Conservation (phyloP, 1,140 invertebrate genomes). For the Diabrotica undecimpunctata region DNA sequence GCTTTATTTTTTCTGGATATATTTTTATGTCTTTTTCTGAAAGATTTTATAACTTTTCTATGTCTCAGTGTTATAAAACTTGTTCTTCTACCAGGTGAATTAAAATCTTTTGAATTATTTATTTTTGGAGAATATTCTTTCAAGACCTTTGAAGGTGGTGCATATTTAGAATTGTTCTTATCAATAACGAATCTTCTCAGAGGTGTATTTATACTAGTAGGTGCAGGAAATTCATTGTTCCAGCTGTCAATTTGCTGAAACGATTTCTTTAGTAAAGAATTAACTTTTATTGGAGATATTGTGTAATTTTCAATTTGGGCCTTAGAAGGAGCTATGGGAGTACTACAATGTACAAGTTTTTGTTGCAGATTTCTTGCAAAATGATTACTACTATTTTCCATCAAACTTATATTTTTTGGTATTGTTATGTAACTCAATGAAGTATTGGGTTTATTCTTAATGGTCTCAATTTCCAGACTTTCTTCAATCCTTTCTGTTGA, state of each 20-base stretch:
- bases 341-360: slow-evolving; percentile 4
- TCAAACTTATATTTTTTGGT: background rate
- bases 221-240: background rate
- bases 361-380: background rate
- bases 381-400: background rate
- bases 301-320: background rate
- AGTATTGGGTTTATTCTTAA: background rate
- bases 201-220: too few species aligned
- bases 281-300: slow-evolving; percentile 10
- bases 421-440: slow-evolving; percentile 1
- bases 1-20: slow-evolving; percentile 1
- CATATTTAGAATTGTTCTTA: too few species aligned
- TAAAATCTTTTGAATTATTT: background rate
- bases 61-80: slow-evolving; percentile 7
- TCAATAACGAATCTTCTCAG: too few species aligned
- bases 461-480: slow-evolving; percentile 7
- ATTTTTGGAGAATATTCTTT: too few species aligned
- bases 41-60: slow-evolving; percentile 12
- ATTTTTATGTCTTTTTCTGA: slow-evolving; percentile 3
- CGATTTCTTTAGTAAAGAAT: slow-evolving; percentile 6
- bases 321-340: slow-evolving; percentile 1
- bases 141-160: too few species aligned
- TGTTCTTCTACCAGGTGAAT: background rate
- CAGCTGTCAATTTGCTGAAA: slow-evolving; percentile 6
- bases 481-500: background rate